These are phyloP conservation scores for Drosophila lacteicornis DNA, from an alignment of 1,140 invertebrate genomes.

Conservation along the genomic window DNA sequence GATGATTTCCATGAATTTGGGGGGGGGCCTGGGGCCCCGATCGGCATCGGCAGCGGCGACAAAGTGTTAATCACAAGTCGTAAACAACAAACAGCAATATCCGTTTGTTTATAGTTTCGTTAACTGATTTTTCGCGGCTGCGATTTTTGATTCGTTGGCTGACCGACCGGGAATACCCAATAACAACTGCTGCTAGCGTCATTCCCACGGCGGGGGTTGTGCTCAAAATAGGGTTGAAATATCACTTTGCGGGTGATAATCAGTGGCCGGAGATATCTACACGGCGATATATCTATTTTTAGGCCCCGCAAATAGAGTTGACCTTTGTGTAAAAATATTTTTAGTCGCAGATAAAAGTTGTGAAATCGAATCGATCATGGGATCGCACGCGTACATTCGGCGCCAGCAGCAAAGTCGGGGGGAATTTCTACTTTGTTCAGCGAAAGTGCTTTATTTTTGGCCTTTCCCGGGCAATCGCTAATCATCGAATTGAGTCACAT, in stretches of 20 bases:
- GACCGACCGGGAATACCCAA: slow-evolving; percentile 29
- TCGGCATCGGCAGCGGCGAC: slow-evolving; percentile 23
- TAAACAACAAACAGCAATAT: slow-evolving; percentile 68
- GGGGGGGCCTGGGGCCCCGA: slow-evolving; percentile 1
- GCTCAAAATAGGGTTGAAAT: neutral
- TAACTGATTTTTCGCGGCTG: slow-evolving; percentile 55
- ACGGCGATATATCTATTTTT: slow-evolving; percentile 51
- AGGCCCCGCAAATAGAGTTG: slow-evolving; percentile 53
- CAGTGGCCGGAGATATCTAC: slow-evolving; percentile 18
- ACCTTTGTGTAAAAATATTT: slow-evolving; percentile 50
- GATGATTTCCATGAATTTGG: slow-evolving; percentile 51
- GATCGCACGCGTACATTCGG: slow-evolving; percentile 9
- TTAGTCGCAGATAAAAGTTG: slow-evolving; percentile 47
- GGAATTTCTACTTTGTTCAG: slow-evolving; percentile 3
- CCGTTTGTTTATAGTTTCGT: slow-evolving; percentile 60
- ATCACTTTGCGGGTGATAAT: slow-evolving; percentile 18
- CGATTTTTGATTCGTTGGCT: slow-evolving; percentile 16
- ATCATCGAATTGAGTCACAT: slow-evolving; percentile 34
- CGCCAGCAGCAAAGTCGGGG: neutral
- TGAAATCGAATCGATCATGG: slow-evolving; percentile 59
- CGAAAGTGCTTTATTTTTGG: slow-evolving; percentile 43
- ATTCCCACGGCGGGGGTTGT: slow-evolving; percentile 3
- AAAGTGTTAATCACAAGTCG: slow-evolving; percentile 64
- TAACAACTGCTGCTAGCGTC: slow-evolving; percentile 32
- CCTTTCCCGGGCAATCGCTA: slow-evolving; percentile 17